Percentiles rank a stretch among this genome's conserved stretches.
Evolutionary conservation across 1,140 invertebrate species (phyloP).

Genomic region (Trachymyrmex septentrionalis): DNA sequence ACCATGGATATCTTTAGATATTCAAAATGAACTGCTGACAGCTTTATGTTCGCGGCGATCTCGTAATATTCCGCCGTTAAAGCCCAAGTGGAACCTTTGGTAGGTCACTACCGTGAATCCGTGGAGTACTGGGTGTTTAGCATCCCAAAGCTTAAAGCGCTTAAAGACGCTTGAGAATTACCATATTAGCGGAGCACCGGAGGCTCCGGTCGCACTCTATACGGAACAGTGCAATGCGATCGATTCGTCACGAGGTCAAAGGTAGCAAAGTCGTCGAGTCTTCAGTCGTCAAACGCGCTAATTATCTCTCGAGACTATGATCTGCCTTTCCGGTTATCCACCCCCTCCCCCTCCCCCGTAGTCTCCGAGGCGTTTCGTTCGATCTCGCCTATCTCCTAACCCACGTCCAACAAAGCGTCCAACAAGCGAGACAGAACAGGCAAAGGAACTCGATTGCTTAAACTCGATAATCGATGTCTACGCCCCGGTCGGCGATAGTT

Average conservation of each 20-base stretch:
- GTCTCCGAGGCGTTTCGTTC: neutral
- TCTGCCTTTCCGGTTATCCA: neutral
- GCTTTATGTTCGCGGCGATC: constrained; percentile 44
- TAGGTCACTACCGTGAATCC: constrained; percentile 56
- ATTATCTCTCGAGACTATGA: constrained; percentile 55
- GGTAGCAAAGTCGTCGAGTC: constrained; percentile 11
- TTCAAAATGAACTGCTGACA: constrained; percentile 20
- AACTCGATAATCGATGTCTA: constrained; percentile 56
- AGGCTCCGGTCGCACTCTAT: neutral
- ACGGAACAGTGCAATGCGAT: constrained; percentile 14
- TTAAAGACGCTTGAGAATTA: constrained; percentile 69
- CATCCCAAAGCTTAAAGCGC: constrained; percentile 60
- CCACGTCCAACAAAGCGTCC: constrained; percentile 17
- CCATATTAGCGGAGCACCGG: constrained; percentile 45
- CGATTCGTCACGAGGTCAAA: constrained; percentile 16
- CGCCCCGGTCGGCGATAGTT: constrained; percentile 34
- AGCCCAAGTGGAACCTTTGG: constrained; percentile 59
- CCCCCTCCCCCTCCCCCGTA: neutral
- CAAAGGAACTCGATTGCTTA: constrained; percentile 41
- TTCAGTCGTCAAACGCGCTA: constrained; percentile 26
- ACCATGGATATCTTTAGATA: constrained; percentile 22
- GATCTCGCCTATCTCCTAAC: constrained; percentile 48
- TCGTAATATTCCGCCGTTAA: constrained; percentile 60
- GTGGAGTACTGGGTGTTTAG: constrained; percentile 39
- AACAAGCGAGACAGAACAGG: neutral